Conservation (phyloP, 1,140 invertebrate genomes). For the Maniola jurtina region DNA sequence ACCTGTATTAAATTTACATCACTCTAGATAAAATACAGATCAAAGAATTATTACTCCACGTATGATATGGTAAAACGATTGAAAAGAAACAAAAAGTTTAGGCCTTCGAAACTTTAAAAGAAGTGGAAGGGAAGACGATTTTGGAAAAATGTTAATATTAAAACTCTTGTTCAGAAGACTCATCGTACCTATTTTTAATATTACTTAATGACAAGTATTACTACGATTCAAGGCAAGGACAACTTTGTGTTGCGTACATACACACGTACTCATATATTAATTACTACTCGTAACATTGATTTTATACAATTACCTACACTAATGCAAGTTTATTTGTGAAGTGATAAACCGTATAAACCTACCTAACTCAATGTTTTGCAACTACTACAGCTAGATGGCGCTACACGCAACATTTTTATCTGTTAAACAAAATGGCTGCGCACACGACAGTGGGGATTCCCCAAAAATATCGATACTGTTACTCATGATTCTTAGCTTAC, state of each 20-base stretch:
- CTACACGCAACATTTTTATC: constrained; percentile 10
- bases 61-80: no score
- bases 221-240: constrained; percentile 31
- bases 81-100: constrained; percentile 17
- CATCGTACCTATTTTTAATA: background rate
- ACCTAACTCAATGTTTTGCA: background rate
- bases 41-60: no score
- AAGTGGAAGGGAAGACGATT: constrained; percentile 12
- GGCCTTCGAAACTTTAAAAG: constrained; percentile 22
- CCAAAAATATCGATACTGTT: background rate
- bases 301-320: constrained; percentile 15
- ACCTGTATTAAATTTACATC: no score
- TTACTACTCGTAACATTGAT: constrained; percentile 22
- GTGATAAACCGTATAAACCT: constrained; percentile 1
- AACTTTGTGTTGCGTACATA: constrained; percentile 22
- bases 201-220: constrained; percentile 22
- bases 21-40: no score
- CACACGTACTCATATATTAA: background rate
- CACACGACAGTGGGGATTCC: background rate
- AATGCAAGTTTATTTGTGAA: constrained; percentile 10
- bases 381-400: constrained; percentile 6
- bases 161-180: constrained; percentile 7
- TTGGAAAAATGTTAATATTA: constrained; percentile 14
- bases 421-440: constrained; percentile 3
- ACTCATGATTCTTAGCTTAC: no score